These are phyloP conservation scores for Oscheius sp. DNA, from an alignment of 2,888 invertebrate genomes.

Conservation along the genomic window DNA sequence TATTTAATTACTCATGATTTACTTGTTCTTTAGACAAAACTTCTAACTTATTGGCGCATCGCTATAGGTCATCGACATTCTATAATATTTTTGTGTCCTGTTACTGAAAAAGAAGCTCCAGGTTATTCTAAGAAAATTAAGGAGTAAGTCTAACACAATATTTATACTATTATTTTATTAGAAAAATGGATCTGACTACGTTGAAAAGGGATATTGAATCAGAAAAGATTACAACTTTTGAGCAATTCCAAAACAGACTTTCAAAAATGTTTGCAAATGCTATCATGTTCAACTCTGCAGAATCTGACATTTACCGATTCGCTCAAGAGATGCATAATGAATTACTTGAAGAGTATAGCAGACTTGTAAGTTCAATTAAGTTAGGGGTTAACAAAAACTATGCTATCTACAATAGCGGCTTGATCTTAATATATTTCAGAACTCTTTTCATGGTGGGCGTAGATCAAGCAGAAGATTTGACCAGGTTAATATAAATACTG, in stretches of 20 bases:
- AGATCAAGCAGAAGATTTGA: not conserved
- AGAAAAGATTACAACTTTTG: conserved; percentile 82
- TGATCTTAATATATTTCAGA: not conserved
- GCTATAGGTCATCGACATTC: conserved; percentile 70
- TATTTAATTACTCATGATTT: conserved; percentile 6
- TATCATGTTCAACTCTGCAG: conserved; percentile 87
- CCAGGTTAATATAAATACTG: no score
- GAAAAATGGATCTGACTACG: conserved; percentile 67
- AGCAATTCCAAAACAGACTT: conserved; percentile 85
- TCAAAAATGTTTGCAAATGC: conserved; percentile 90
- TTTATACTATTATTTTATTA: not conserved
- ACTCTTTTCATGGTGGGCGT: not conserved
- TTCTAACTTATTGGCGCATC: conserved; percentile 28
- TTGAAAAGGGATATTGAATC: conserved; percentile 87
- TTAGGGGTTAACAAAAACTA: no score
- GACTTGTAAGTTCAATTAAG: conserved; percentile 17
- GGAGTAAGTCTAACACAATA: not conserved
- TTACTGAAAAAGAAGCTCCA: conserved; percentile 86
- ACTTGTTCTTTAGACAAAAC: conserved; percentile 23
- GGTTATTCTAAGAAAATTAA: conserved; percentile 83
- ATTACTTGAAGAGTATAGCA: conserved; percentile 26
- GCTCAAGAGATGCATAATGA: conserved; percentile 85
- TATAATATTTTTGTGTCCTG: conserved; percentile 84
- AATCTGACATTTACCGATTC: conserved; percentile 84
- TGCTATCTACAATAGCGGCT: not conserved